Evolutionary conservation across 2,888 invertebrate species (phyloP).

Genomic region (Melolontha melolontha): DNA sequence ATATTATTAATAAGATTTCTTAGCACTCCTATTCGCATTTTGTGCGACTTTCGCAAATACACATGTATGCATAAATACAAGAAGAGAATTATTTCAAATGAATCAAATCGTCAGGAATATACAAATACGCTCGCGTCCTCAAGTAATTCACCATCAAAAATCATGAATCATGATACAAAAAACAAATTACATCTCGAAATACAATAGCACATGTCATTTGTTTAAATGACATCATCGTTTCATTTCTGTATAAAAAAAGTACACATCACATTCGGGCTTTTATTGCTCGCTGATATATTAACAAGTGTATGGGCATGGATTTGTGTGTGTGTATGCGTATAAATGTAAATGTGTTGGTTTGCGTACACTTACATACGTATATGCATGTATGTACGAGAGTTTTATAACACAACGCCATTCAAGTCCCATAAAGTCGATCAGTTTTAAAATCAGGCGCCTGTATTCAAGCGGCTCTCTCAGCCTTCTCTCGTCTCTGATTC

Average conservation of each 20-base stretch:
- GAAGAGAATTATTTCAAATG: not conserved
- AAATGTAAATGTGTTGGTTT: not conserved
- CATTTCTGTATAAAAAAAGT: constrained; percentile 30
- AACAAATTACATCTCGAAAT: constrained; percentile 43
- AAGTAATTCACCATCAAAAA: constrained; percentile 34
- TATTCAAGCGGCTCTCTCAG: constrained; percentile 41
- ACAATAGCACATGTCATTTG: constrained; percentile 52
- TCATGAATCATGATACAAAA: constrained; percentile 39
- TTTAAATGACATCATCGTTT: constrained; percentile 49
- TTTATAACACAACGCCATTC: constrained; percentile 45
- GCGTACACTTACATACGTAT: constrained; percentile 4
- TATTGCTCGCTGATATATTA: constrained; percentile 40
- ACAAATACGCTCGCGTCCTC: constrained; percentile 20
- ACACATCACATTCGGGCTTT: constrained; percentile 30
- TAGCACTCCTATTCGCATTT: no score
- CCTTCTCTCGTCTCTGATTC: constrained; percentile 40
- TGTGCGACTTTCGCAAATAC: not conserved
- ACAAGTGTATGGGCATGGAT: constrained; percentile 31
- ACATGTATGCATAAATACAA: constrained; percentile 7
- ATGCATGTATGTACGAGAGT: constrained; percentile 19
- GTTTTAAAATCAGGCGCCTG: constrained; percentile 51
- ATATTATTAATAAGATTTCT: no score
- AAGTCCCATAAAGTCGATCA: constrained; percentile 46
- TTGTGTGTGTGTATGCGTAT: not conserved
- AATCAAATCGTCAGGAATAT: not conserved